These are phyloP conservation scores for Hippocampus kuda DNA, from an alignment of 2,797 vertebrate species.

Conservation along the genomic window DNA sequence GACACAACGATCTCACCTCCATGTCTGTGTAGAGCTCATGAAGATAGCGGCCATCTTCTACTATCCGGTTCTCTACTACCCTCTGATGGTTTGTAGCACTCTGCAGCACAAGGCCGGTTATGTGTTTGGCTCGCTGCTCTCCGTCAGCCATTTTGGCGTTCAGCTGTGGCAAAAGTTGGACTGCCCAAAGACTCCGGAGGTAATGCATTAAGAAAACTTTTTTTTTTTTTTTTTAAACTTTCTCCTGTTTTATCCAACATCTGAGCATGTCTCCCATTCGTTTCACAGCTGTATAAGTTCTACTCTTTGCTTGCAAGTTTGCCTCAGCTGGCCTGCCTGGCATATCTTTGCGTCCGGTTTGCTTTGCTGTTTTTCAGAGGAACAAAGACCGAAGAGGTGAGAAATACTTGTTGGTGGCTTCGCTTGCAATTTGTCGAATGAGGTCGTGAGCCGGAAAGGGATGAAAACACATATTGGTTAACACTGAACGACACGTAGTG, in stretches of 20 bases:
- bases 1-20: neutral
- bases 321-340: constrained; percentile 78
- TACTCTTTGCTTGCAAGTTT: constrained; percentile 77
- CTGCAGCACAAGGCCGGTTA: constrained; percentile 65
- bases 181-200: constrained; percentile 83
- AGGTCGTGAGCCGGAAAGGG: neutral
- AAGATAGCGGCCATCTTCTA: constrained; percentile 84
- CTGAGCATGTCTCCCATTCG: constrained; percentile 5
- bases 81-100: constrained; percentile 76
- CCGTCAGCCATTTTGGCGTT: constrained; percentile 77
- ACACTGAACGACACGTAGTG: constrained; percentile 27
- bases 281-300: constrained; percentile 77
- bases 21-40: constrained; percentile 71
- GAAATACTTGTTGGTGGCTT: constrained; percentile 2
- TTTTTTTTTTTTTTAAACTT: neutral
- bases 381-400: constrained; percentile 59
- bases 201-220: constrained; percentile 32
- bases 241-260: neutral
- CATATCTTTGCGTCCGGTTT: constrained; percentile 68
- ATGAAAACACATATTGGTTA: neutral
- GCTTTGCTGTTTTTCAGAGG: constrained; percentile 63
- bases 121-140: constrained; percentile 72
- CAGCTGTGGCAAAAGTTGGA: constrained; percentile 86
- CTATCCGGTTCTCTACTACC: constrained; percentile 84
- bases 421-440: neutral